Evolutionary conservation across 1,140 invertebrate genomes (phyloP), one percentile per base, ranked within the genome.

Genomic region (Polypedilum pembai): DNA sequence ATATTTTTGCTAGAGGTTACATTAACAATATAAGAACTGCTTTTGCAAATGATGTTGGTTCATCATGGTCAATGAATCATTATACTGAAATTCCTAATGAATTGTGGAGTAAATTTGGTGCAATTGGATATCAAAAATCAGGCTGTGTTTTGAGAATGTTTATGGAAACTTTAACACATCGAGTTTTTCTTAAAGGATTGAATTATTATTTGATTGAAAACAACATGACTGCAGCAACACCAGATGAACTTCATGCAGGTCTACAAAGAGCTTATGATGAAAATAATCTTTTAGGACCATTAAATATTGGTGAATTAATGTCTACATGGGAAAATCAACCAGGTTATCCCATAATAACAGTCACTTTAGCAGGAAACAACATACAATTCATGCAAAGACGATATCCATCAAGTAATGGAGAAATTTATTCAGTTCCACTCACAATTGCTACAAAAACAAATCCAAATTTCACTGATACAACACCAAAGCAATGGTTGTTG

Each of bases 241-340:
- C 83, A 8, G 18, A 75, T 0, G 73, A 79, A 15, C 75, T 84
- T 4, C 83, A 81, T 86, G 75, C 77, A 0, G 83, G 86, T 10
- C 80, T 93, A n/a, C 84, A 88, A 77, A 80, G 84, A 17, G 82
- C 79, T 0, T 40, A 82, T 0, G 74, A 80, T 73, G 75, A 79
- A 21, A 81, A 82, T 0, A 17, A 17, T 5, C 17, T 18, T 5
- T 7, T 5, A 24, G 20, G 7, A 12, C 20, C 18, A 17, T 72
- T 72, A 15, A 77, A 78, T 20, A 80, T 88, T 0, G 82, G 82
- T 73, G 75, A 76, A 2, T 83, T 88, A 3, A 85, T 89, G 85
- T 82, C 87, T 69, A 85, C 84, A 0, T 90, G 88, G 88, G 86
- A 85, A 0, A 78, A 81, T 8, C 86, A 88, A 77, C 79, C 84